These are phyloP conservation scores for Zaprionus inermis DNA, from an alignment of 1,140 invertebrate genomes.

Conservation along the genomic window DNA sequence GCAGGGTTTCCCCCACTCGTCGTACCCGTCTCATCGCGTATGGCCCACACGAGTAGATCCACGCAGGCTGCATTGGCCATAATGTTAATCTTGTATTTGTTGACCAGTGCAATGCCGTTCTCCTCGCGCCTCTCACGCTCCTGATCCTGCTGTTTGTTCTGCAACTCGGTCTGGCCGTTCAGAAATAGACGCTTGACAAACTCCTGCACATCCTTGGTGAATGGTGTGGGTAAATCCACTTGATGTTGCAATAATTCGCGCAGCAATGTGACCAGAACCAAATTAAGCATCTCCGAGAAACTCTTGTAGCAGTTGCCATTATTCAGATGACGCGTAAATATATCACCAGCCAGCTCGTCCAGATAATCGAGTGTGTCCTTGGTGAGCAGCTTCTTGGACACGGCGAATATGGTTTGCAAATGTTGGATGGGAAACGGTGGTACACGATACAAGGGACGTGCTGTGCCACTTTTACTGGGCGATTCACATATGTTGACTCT, in stretches of 20 bases:
- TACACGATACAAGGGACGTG: conserved; percentile 82
- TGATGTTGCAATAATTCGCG: conserved; percentile 96
- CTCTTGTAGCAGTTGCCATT: conserved; percentile 89
- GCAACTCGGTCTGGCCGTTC: conserved; percentile 96
- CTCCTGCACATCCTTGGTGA: conserved; percentile 95
- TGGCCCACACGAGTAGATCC: conserved; percentile 98
- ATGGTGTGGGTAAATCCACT: conserved; percentile 93
- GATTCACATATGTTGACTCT: conserved; percentile 86
- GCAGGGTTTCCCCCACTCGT: background rate
- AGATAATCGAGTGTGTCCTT: conserved; percentile 93
- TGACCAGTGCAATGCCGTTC: conserved; percentile 89
- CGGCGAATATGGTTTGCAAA: conserved; percentile 90
- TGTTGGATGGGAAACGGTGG: conserved; percentile 89
- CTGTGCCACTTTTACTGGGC: conserved; percentile 86
- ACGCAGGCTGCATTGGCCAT: conserved; percentile 99
- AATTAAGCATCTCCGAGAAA: conserved; percentile 97
- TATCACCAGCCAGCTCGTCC: conserved; percentile 93
- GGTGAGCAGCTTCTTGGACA: conserved; percentile 94
- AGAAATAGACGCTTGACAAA: conserved; percentile 92
- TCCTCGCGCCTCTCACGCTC: conserved; percentile 92
- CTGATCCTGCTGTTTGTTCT: conserved; percentile 92
- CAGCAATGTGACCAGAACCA: conserved; percentile 96
- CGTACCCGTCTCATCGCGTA: conserved; percentile 96
- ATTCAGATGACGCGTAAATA: conserved; percentile 87
- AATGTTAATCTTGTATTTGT: conserved; percentile 97